A percentile compares a stretch with the other conserved stretches of the same genome.
phyloP scores from a whole-genome alignment of 2,113 vertebrate species.

The Syngnathus typhle region DNA sequence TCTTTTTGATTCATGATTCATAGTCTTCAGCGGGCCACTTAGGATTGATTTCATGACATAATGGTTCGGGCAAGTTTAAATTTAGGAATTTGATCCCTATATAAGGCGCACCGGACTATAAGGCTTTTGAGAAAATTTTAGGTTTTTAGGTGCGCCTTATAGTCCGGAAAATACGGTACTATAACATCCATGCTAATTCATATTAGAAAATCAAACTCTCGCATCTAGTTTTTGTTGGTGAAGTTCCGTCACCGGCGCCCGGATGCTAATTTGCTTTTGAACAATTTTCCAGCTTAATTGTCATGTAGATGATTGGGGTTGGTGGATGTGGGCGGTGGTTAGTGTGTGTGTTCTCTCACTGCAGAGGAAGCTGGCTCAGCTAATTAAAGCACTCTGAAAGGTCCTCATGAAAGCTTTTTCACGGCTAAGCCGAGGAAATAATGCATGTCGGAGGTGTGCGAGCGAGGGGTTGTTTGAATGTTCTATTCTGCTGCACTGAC shows the following conservation, averaged over 20 bases:
- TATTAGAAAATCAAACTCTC: neutral
- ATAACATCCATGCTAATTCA: neutral
- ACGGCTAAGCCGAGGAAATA: conserved; percentile 34
- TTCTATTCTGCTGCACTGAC: conserved; percentile 30
- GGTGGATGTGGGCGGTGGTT: conserved; percentile 5
- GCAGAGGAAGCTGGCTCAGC: conserved; percentile 23
- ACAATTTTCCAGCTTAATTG: neutral
- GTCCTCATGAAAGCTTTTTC: conserved; percentile 36
- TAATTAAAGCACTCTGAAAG: conserved; percentile 54
- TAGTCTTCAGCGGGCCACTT: no score
- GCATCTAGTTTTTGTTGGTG: conserved; percentile 5
- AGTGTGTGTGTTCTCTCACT: conserved; percentile 8
- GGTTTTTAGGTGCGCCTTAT: no score
- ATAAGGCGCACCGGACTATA: no score
- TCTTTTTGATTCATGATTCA: no score
- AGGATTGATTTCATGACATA: no score
- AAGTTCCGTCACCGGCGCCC: conserved; percentile 4
- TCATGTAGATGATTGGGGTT: conserved; percentile 6
- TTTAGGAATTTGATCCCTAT: no score
- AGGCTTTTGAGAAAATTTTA: no score
- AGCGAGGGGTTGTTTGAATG: conserved; percentile 51
- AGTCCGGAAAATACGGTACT: no score
- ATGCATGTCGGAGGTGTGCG: conserved; percentile 44
- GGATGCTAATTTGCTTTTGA: neutral
- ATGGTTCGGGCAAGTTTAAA: no score